Evolutionary conservation across 2,797 vertebrate genomes (phyloP), one percentile per base, ranked within the genome.

Genomic region (Anguilla anguilla): DNA sequence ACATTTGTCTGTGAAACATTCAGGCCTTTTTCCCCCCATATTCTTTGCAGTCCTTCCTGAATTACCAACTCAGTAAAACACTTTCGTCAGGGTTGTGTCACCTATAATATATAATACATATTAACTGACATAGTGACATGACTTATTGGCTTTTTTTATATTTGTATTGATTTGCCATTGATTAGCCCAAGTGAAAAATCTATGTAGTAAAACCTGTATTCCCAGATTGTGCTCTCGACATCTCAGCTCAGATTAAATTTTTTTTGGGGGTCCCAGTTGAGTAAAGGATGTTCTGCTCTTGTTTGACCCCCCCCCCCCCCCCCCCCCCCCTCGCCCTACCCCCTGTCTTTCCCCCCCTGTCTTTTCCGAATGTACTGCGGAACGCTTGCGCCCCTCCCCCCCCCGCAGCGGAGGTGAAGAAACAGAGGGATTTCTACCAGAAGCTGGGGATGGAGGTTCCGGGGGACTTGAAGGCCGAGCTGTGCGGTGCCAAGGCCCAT

Each of bases 401-500:
- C n/a, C 95, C 89, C 92, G 93, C 93, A 99, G 99, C 98, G 95
- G 99, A 99, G 96, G 97, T 99, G 96, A 98, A 97, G 92, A 99
- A 99, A 86, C 98, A 99, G 94, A 97, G 98, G 92, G 98, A 99
- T 11, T 99, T 99, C 93, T 99, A 99, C 93, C 98, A 98, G 96
- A 99, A 98, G 92, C 93, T 99, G 93, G 98, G 98, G 90, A 97
- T 99, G 98, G 98, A 99, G 93, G 98, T 99, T 72, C 98, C 98
- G 1, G 98, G 98, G 49, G 98, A 99, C 92, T 94, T 98, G 94
- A 99, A 99, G 96, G 98, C 97, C 92, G 98, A 99, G 88, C 96
- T 96, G 0, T 98, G 97, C 91, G 97, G 96, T 91, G 94, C 97
- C 87, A 99, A 98, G 90, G 95, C 94, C 85, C 96, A 96, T 88